Conservation (phyloP, 2,797 vertebrate species). For the Crocidura indochinensis region DNA sequence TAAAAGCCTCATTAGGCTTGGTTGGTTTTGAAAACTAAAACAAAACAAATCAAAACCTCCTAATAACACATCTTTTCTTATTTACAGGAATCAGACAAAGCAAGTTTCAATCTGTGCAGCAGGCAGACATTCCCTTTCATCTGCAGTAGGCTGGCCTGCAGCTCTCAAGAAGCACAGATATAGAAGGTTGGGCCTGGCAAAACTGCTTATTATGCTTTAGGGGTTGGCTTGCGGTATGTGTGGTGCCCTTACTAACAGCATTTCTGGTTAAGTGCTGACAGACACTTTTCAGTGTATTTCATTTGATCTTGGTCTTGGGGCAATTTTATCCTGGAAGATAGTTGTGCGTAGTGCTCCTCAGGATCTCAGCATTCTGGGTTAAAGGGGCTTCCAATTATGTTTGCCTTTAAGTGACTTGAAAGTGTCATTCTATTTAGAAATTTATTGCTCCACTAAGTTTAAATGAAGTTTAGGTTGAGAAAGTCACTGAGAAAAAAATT, state of each 20-base stretch:
- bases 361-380: constrained; percentile 66
- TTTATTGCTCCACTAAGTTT: constrained; percentile 33
- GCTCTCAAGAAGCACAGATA: constrained; percentile 69
- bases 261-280: constrained; percentile 75
- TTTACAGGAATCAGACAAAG: constrained; percentile 82
- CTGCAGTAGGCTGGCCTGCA: constrained; percentile 64
- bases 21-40: constrained; percentile 83
- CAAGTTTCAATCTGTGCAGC: constrained; percentile 67
- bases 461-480: constrained; percentile 49
- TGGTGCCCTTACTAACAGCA: constrained; percentile 37
- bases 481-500: background rate
- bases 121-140: constrained; percentile 75
- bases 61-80: constrained; percentile 86
- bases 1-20: constrained; percentile 62
- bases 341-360: background rate
- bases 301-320: constrained; percentile 65
- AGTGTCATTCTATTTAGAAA: constrained; percentile 38
- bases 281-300: constrained; percentile 71
- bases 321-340: constrained; percentile 75
- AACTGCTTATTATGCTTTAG: constrained; percentile 70
- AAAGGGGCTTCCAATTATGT: constrained; percentile 77
- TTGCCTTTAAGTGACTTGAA: constrained; percentile 72
- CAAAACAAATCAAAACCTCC: constrained; percentile 80
- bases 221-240: constrained; percentile 60
- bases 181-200: constrained; percentile 73